Percentiles rank a stretch among this genome's conserved stretches.
Evolutionary conservation across 2,113 vertebrate species (phyloP).

Genomic region (Percopsis transmontana): DNA sequence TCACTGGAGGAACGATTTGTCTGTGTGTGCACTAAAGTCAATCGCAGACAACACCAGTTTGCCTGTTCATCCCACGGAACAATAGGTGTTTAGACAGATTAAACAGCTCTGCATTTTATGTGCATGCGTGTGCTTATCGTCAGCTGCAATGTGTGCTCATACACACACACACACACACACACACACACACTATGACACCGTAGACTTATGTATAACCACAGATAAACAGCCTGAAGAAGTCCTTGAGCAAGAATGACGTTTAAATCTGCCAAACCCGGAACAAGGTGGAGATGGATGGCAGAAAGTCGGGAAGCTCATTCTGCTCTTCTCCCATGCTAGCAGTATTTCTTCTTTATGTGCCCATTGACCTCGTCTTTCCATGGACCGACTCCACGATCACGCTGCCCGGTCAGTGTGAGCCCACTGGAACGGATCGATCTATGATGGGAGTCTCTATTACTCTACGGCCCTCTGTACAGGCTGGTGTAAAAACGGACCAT

Average conservation of each 20-base stretch:
- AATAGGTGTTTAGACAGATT: too few relatives aligned
- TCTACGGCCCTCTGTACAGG: conserved; percentile 4
- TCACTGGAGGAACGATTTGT: not conserved
- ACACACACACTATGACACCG: not conserved
- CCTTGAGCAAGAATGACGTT: conserved; percentile 31
- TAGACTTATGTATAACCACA: not conserved
- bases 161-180: not conserved
- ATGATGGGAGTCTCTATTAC: not conserved
- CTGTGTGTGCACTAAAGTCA: not conserved
- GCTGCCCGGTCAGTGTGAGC: conserved; percentile 28
- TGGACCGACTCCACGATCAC: conserved; percentile 19
- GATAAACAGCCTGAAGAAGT: not conserved
- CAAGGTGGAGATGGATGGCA: conserved; percentile 27
- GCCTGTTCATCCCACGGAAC: too few relatives aligned
- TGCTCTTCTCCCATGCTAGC: conserved; percentile 11
- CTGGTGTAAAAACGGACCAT: not conserved
- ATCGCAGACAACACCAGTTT: too few relatives aligned
- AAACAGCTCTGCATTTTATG: too few relatives aligned
- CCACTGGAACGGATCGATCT: conserved; percentile 26
- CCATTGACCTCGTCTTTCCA: conserved; percentile 35
- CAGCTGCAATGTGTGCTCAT: not conserved
- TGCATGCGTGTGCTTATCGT: not conserved
- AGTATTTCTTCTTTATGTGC: conserved; percentile 37
- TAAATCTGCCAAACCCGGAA: conserved; percentile 38
- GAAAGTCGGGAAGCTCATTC: conserved; percentile 7